Evolutionary conservation across 1,140 invertebrate genomes (phyloP), one percentile per base, ranked within the genome.

Genomic region (Aporrectodea caliginosa): DNA sequence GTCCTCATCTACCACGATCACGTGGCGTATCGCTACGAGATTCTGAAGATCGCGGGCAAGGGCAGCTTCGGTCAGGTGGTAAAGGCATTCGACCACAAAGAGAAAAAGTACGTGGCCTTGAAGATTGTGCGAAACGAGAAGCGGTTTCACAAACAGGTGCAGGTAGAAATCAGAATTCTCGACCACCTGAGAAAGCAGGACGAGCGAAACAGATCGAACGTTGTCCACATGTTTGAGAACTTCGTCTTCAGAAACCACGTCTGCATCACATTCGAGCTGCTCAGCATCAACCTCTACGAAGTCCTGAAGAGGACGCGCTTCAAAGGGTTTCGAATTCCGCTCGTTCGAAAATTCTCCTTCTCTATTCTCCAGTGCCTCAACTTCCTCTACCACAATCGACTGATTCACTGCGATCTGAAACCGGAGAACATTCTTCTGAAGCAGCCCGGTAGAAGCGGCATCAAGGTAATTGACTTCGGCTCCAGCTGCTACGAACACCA

Each of bases 231-330:
- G 95, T 93, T 94, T 86, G 97, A 99, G 88, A 94, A 96, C 87
- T 99, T 99, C 89, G 95, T 94, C 82, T 99, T 99, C 90, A 92
- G 98, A 77, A 97, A 95, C 90, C 98, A 99, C 89, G 98, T 97
- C 90, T 99, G 98, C 90, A 99, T 99, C 84, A 99, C 97, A 58
- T 99, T 99, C 90, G 98, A 99, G 90, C 91, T 99, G 69, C 92
- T 99, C 78, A 97, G 94, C 85, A 98, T 99, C 83, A 99, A 99
- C 90, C 91, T 99, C 16, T 99, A 99, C 90, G 98, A 99, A 91
- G 91, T 99, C 81, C 99, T 99, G 80, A 99, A 99, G 90, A 99
- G 98, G 89, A 99, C 99, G 90, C 98, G 98, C 89, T 99, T 29
- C 70, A 32, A 98, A 90, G 97, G 97, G 69, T 98, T 98, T 90